phyloP scores from a whole-genome alignment of 2,113 vertebrate species.

The Struthidea cinerea region DNA sequence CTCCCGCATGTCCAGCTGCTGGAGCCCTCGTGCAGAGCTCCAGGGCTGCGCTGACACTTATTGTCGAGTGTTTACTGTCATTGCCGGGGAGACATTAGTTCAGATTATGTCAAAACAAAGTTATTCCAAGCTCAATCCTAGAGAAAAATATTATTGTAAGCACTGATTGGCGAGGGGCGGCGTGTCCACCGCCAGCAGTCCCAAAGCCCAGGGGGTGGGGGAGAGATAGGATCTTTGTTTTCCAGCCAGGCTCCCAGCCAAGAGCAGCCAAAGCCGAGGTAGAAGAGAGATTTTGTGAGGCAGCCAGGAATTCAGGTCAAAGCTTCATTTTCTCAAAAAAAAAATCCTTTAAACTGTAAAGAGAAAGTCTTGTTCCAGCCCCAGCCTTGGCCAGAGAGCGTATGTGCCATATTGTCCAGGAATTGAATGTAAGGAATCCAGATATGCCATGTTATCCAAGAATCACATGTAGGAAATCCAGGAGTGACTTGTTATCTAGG shows the following conservation, averaged over 20 bases:
- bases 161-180: slow-evolving; percentile 40
- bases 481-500: slow-evolving; percentile 62
- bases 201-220: slow-evolving; percentile 21
- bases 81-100: slow-evolving; percentile 56
- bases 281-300: slow-evolving; percentile 51
- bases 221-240: slow-evolving; percentile 64
- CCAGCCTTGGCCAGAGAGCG: background rate
- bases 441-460: slow-evolving; percentile 59
- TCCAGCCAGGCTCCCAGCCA: slow-evolving; percentile 57
- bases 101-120: slow-evolving; percentile 55
- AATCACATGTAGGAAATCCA: slow-evolving; percentile 65
- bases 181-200: background rate
- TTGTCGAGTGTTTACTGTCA: slow-evolving; percentile 68
- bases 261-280: slow-evolving; percentile 60
- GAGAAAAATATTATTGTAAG: slow-evolving; percentile 51
- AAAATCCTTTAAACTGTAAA: slow-evolving; percentile 34
- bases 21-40: slow-evolving; percentile 36
- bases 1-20: background rate
- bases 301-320: slow-evolving; percentile 61
- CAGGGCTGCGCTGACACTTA: background rate
- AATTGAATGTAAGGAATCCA: slow-evolving; percentile 66
- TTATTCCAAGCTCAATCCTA: slow-evolving; percentile 54
- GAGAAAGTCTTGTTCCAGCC: slow-evolving; percentile 41
- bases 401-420: slow-evolving; percentile 43
- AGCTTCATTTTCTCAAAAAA: slow-evolving; percentile 14